Percentiles rank a stretch among this genome's conserved stretches.
Conservation (phyloP, 2,113 vertebrate species). For the Cynocephalus volans region DNA sequence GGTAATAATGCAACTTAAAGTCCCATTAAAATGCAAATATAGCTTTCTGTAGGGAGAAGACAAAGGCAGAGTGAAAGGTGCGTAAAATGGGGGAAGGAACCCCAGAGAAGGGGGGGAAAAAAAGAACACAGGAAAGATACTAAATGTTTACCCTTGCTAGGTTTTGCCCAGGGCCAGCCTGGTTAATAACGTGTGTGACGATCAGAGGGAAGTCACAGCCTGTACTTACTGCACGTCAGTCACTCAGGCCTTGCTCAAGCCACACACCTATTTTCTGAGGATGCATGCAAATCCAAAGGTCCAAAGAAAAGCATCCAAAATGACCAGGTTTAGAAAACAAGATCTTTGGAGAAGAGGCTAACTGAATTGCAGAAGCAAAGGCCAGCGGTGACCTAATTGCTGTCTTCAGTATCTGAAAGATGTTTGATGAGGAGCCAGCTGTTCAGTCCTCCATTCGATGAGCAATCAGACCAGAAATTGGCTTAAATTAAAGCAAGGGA, state of each 20-base stretch:
- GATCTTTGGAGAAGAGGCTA: not conserved
- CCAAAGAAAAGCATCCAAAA: not conserved
- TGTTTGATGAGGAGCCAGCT: constrained; percentile 19
- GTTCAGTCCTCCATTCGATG: constrained; percentile 5
- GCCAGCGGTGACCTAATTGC: not conserved
- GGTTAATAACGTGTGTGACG: rapidly evolving
- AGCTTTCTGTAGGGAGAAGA: not conserved
- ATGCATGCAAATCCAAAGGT: not conserved
- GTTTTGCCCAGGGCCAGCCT: not conserved
- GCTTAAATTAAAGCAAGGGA: not conserved
- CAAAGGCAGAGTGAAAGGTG: not conserved
- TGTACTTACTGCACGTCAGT: too few relatives aligned
- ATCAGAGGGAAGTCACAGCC: not conserved
- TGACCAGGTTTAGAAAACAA: constrained; percentile 25
- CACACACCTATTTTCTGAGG: not conserved
- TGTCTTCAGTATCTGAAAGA: constrained; percentile 32
- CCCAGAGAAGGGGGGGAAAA: not conserved
- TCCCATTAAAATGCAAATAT: not conserved
- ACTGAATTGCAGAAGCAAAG: not conserved
- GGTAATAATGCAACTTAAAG: not conserved
- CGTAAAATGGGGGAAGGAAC: not conserved
- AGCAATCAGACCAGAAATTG: constrained; percentile 25
- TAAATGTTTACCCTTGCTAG: not conserved
- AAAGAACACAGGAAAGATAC: not conserved
- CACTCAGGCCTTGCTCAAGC: not conserved